Percentiles rank a stretch among this genome's conserved stretches.
Evolutionary conservation across 2,113 vertebrate species (phyloP).

Genomic region (Anser brachyrhynchus): DNA sequence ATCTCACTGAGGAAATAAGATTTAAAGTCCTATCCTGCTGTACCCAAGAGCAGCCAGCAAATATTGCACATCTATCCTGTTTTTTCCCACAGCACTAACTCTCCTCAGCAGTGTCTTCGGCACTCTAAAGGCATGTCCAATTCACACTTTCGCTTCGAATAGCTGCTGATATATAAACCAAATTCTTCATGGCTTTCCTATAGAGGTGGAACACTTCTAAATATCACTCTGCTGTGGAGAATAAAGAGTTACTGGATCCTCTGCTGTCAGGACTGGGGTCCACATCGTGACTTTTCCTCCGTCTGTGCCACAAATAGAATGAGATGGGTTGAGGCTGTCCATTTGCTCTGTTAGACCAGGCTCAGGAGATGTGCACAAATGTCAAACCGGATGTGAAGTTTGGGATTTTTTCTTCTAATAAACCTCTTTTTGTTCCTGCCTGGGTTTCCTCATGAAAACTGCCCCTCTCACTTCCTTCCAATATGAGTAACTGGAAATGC

Average conservation of each 20-base stretch:
- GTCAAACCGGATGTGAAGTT: not conserved
- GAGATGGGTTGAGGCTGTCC: not conserved
- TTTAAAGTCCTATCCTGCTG: conserved; percentile 1
- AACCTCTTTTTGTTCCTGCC: not conserved
- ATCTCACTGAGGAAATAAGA: conserved; percentile 46
- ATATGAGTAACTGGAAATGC: not conserved
- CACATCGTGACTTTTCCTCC: not conserved
- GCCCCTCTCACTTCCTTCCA: not conserved
- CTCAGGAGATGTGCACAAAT: not conserved
- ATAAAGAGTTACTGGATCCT: not conserved
- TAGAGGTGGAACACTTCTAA: not conserved
- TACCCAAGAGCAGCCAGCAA: not conserved
- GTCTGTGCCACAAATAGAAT: no score
- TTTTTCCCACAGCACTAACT: not conserved
- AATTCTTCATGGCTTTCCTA: not conserved
- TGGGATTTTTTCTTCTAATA: not conserved
- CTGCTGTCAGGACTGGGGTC: not conserved
- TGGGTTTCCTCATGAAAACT: not conserved
- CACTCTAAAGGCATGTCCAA: not conserved
- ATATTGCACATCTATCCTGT: conserved; percentile 20
- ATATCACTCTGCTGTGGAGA: not conserved
- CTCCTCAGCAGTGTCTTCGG: not conserved
- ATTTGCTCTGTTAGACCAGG: not conserved
- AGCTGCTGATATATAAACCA: conserved; percentile 2
- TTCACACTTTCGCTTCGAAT: not conserved